A percentile compares a stretch with the other conserved stretches of the same genome.
Conservation (phyloP, 2,797 vertebrate species). For the Microhierax caerulescens region DNA sequence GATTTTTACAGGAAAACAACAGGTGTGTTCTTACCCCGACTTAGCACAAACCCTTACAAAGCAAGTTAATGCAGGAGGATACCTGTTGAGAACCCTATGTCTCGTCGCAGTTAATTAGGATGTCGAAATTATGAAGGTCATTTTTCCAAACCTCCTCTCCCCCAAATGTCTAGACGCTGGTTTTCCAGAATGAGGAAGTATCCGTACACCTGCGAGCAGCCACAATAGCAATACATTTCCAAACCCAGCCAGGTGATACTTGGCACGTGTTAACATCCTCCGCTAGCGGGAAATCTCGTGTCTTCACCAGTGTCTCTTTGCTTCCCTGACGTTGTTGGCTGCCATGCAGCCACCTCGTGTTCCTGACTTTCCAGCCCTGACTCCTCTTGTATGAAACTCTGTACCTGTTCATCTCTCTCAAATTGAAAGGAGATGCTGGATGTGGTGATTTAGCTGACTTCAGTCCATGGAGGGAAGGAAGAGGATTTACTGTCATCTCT, state of each 20-base stretch:
- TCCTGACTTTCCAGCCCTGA: background rate
- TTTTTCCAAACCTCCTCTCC: background rate
- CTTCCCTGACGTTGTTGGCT: no score
- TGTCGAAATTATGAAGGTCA: background rate
- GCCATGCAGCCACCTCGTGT: rapidly evolving
- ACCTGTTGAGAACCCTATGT: background rate
- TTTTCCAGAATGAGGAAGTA: background rate
- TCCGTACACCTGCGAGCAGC: rapidly evolving
- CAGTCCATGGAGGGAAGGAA: background rate
- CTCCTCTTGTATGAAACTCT: background rate
- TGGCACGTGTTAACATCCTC: background rate
- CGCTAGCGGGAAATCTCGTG: rapidly evolving
- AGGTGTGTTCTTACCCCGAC: rapidly evolving
- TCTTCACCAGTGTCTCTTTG: background rate
- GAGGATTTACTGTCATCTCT: background rate
- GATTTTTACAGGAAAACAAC: background rate
- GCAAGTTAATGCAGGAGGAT: background rate
- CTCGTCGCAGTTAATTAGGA: background rate
- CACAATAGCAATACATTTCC: background rate
- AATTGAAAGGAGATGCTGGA: background rate
- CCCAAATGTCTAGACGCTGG: background rate
- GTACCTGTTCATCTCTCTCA: background rate
- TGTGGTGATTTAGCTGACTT: background rate
- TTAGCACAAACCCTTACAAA: background rate
- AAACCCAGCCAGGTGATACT: background rate